Percentiles rank a stretch among this genome's conserved stretches.
Evolutionary conservation across 2,113 vertebrate species (phyloP).

Genomic region (Leptosomus discolor): DNA sequence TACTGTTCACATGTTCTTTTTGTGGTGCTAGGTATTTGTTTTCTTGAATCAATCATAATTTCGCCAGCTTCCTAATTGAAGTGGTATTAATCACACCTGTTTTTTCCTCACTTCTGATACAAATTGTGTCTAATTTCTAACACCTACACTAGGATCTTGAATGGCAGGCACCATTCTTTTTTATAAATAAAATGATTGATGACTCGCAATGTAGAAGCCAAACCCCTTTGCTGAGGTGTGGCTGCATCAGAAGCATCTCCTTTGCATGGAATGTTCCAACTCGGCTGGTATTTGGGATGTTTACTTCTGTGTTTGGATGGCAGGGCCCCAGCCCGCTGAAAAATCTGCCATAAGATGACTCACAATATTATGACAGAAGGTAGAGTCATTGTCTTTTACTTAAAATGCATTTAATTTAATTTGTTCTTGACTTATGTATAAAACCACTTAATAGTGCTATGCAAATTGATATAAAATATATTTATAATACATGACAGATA

Average conservation of each 20-base stretch:
- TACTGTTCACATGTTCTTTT: background rate
- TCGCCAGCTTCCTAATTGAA: background rate
- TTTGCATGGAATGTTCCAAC: conserved; percentile 35
- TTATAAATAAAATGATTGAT: background rate
- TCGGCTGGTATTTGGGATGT: background rate
- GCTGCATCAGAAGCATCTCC: background rate
- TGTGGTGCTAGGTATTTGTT: background rate
- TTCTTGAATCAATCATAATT: background rate
- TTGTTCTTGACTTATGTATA: background rate
- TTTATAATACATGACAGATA: background rate
- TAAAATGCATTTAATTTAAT: background rate
- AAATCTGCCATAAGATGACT: conserved; percentile 21
- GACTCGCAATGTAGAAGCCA: background rate
- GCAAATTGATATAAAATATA: background rate
- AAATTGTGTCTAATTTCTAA: conserved; percentile 16
- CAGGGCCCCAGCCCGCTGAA: background rate
- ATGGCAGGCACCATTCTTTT: background rate
- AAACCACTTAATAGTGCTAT: background rate
- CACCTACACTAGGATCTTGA: background rate
- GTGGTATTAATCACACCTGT: background rate
- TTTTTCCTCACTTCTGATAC: background rate
- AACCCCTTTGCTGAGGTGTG: conserved; percentile 24
- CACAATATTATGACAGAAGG: conserved; percentile 3
- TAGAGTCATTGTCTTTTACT: background rate
- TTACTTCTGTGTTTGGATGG: conserved; percentile 2